These are phyloP conservation scores for Eilema sororculum DNA, from an alignment of 2,888 invertebrate species.

Conservation along the genomic window DNA sequence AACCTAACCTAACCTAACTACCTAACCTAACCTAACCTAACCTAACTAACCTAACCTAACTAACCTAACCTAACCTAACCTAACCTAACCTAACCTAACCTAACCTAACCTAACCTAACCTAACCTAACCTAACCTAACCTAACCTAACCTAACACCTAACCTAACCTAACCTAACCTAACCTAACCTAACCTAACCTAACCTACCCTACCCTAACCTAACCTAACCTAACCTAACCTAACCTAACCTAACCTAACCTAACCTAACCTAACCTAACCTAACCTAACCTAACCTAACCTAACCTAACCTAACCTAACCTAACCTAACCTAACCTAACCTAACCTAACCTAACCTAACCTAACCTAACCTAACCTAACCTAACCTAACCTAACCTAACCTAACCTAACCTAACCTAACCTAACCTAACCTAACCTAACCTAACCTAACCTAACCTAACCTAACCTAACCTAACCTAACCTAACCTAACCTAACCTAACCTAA, in stretches of 20 bases:
- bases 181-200: slow-evolving; percentile 26
- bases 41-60: slow-evolving; percentile 26
- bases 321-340: slow-evolving; percentile 14
- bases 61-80: slow-evolving; percentile 30
- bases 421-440: not conserved
- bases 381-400: slow-evolving; percentile 6
- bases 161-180: slow-evolving; percentile 31
- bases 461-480: not conserved
- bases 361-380: slow-evolving; percentile 26
- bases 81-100: slow-evolving; percentile 31
- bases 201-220: too few species aligned
- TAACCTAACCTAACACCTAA: slow-evolving; percentile 29
- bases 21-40: slow-evolving; percentile 20
- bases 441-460: not conserved
- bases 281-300: slow-evolving; percentile 19
- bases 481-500: slow-evolving; percentile 19
- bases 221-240: slow-evolving; percentile 11
- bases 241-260: slow-evolving; percentile 20
- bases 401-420: slow-evolving; percentile 8
- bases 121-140: slow-evolving; percentile 29
- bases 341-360: slow-evolving; percentile 32
- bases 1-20: slow-evolving; percentile 22
- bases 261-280: slow-evolving; percentile 21
- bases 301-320: slow-evolving; percentile 18
- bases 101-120: slow-evolving; percentile 30